Conservation (phyloP, 1,140 invertebrate genomes). For the Cyphomyrmex costatus region DNA sequence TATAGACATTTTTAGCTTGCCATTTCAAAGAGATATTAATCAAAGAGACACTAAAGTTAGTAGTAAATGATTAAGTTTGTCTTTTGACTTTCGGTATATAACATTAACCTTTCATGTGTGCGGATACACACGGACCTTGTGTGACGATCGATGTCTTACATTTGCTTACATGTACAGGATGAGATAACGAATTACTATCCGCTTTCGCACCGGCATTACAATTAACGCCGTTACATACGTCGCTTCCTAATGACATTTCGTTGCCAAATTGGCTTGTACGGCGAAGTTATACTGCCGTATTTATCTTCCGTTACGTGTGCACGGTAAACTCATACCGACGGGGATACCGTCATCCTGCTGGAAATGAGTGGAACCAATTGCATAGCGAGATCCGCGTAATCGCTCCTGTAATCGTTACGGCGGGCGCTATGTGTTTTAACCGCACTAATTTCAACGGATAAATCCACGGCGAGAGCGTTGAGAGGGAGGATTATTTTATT, state of each 20-base stretch:
- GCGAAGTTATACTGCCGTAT: conserved; percentile 57
- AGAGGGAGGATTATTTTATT: conserved; percentile 50
- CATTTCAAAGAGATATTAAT: background rate
- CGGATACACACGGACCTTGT: background rate
- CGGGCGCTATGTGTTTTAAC: conserved; percentile 47
- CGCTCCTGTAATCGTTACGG: conserved; percentile 53
- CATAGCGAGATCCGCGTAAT: conserved; percentile 57
- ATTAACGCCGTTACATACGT: conserved; percentile 57
- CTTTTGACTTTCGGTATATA: background rate
- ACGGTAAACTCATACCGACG: conserved; percentile 40
- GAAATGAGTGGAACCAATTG: conserved; percentile 61
- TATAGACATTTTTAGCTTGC: background rate
- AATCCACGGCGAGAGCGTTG: conserved; percentile 18
- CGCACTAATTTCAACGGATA: conserved; percentile 48
- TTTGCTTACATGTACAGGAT: background rate
- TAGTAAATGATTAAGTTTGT: background rate
- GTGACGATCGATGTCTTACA: conserved; percentile 40
- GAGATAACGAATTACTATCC: conserved; percentile 39
- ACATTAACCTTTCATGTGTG: conserved; percentile 14
- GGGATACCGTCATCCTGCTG: conserved; percentile 25
- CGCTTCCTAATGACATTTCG: conserved; percentile 58
- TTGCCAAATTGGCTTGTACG: conserved; percentile 64
- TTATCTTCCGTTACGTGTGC: conserved; percentile 57
- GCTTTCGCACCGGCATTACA: conserved; percentile 51
- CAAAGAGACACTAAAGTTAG: background rate